Evolutionary conservation across 2,888 invertebrate genomes (phyloP).

Genomic region (Ceriagrion tenellum): DNA sequence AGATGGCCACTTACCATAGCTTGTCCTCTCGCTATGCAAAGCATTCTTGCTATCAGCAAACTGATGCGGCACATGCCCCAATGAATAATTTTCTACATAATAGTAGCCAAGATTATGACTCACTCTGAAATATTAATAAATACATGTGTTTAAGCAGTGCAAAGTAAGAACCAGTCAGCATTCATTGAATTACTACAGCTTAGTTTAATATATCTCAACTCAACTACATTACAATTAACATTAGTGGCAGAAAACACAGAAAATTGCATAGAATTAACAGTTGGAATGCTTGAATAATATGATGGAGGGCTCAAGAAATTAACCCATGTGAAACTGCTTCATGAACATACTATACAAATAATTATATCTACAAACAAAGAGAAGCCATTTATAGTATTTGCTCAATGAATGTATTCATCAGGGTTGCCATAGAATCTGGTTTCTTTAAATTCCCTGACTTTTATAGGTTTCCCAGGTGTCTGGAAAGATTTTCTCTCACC

Average conservation of each 20-base stretch:
- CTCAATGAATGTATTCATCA: not conserved
- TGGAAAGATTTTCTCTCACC: no score
- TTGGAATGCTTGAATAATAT: no score
- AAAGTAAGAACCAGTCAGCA: not conserved
- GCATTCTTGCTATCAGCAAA: slow-evolving; percentile 19
- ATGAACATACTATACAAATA: not conserved
- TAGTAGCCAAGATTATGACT: slow-evolving; percentile 49
- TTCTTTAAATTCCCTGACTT: no score
- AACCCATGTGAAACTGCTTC: not conserved
- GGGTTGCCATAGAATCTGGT: not conserved
- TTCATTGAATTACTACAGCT: not conserved
- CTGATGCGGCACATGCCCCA: slow-evolving; percentile 37
- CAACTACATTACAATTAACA: not conserved
- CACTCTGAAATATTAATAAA: slow-evolving; percentile 33
- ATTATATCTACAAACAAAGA: not conserved
- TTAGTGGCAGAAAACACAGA: not conserved
- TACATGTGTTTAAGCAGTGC: not conserved
- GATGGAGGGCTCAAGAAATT: not conserved
- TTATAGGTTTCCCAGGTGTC: no score
- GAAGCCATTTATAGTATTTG: not conserved
- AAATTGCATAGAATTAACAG: no score
- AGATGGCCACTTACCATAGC: slow-evolving; percentile 35
- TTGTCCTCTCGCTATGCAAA: not conserved
- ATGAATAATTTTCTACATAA: slow-evolving; percentile 55
- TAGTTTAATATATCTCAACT: not conserved